These are phyloP conservation scores for Enteromius afrohamiltoni DNA, from an alignment of 2,797 vertebrate species.

Conservation along the genomic window DNA sequence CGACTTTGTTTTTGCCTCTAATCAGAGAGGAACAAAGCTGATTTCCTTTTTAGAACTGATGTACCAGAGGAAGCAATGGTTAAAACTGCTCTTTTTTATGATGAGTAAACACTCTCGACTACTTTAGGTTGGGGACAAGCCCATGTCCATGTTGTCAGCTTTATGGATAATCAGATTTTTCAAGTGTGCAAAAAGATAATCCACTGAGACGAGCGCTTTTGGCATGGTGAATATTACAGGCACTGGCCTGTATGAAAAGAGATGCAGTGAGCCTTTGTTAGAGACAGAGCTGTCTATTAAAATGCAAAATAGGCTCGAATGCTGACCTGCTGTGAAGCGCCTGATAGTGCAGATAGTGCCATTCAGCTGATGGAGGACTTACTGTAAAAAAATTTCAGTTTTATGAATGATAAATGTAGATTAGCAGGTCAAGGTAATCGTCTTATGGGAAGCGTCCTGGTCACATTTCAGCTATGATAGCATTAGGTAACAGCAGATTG, in stretches of 20 bases:
- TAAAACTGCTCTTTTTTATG: background rate
- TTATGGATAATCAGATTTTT: constrained; percentile 33
- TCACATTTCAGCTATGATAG: constrained; percentile 22
- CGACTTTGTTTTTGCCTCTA: constrained; percentile 8
- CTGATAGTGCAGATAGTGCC: background rate
- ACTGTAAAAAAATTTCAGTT: background rate
- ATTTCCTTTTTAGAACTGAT: constrained; percentile 14
- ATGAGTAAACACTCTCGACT: background rate
- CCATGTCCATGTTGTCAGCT: constrained; percentile 24
- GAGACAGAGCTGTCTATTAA: constrained; percentile 32
- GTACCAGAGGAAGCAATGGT: background rate
- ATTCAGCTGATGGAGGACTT: background rate
- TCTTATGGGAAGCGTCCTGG: constrained; percentile 5
- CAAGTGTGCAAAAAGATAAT: constrained; percentile 13
- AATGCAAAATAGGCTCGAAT: constrained; percentile 52
- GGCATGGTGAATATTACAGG: constrained; percentile 28
- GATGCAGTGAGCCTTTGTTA: constrained; percentile 26
- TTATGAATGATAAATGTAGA: constrained; percentile 20
- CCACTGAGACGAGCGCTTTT: background rate
- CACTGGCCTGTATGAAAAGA: background rate
- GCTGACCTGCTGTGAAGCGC: constrained; percentile 23
- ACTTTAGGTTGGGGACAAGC: background rate
- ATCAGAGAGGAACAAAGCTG: constrained; percentile 13
- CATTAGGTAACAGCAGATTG: constrained; percentile 13
- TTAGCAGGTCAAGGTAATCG: constrained; percentile 6